Evolutionary conservation across 2,888 invertebrate genomes (phyloP).

Genomic region (Parnassius mnemosyne): DNA sequence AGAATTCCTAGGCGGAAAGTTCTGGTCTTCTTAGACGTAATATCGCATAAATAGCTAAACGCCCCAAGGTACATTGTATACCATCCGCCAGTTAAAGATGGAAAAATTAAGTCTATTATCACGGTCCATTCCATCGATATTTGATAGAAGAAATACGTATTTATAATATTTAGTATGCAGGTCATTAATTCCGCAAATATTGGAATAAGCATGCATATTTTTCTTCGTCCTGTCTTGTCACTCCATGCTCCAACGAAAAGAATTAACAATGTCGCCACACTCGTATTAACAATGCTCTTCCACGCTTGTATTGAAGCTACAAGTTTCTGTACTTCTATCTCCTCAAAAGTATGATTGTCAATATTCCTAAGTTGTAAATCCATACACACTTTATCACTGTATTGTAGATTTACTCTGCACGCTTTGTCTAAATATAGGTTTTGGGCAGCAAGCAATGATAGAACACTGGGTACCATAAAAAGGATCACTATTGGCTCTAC

Average conservation of each 20-base stretch:
- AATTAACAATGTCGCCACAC: constrained; percentile 76
- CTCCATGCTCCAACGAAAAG: constrained; percentile 83
- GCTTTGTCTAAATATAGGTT: constrained; percentile 93
- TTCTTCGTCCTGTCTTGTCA: constrained; percentile 79
- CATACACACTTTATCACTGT: constrained; percentile 85
- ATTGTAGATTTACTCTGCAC: constrained; percentile 88
- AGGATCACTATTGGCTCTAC: constrained; percentile 84
- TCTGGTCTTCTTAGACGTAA: constrained; percentile 77
- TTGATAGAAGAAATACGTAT: constrained; percentile 78
- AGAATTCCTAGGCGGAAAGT: constrained; percentile 81
- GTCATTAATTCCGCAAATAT: constrained; percentile 78
- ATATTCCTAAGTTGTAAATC: constrained; percentile 85
- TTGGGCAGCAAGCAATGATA: constrained; percentile 88
- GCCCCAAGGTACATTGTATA: constrained; percentile 79
- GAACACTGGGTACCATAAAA: constrained; percentile 83
- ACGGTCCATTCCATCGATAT: constrained; percentile 77
- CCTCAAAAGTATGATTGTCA: constrained; percentile 83
- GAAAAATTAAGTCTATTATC: constrained; percentile 76
- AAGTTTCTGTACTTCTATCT: constrained; percentile 82
- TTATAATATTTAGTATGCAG: constrained; percentile 71
- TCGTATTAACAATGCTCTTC: constrained; percentile 78
- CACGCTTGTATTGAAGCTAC: constrained; percentile 78
- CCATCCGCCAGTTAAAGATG: constrained; percentile 79
- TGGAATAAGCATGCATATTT: constrained; percentile 81
- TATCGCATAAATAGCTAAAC: constrained; percentile 82